Conservation (phyloP, 2,888 invertebrate genomes). For the Dioctria linearis region DNA sequence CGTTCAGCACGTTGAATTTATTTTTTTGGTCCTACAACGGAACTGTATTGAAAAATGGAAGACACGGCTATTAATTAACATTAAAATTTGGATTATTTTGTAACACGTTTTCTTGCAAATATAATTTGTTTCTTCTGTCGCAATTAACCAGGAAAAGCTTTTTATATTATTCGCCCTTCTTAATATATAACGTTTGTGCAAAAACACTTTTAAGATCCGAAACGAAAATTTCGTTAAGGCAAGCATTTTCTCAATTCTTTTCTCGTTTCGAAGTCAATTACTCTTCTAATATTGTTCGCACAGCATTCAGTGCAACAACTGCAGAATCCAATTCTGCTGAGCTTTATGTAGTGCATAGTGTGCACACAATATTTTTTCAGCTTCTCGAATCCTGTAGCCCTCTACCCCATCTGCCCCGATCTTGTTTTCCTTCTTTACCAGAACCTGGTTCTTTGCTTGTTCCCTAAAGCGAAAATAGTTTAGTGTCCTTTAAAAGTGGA, state of each 20-base stretch:
- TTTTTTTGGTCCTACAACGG: too few relatives aligned
- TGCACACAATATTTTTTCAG: not conserved
- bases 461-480: conserved; percentile 41
- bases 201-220: not conserved
- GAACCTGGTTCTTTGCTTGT: conserved; percentile 27
- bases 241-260: conserved; percentile 47
- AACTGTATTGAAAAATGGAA: too few relatives aligned
- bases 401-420: conserved; percentile 6
- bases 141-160: not conserved
- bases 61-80: too few relatives aligned
- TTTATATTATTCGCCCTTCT: too few relatives aligned
- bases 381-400: conserved; percentile 1
- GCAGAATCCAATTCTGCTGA: conserved; percentile 38
- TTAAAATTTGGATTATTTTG: not conserved
- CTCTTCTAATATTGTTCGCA: conserved; percentile 48
- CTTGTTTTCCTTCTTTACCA: not conserved
- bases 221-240: conserved; percentile 38
- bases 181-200: conserved; percentile 2
- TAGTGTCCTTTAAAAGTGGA: conserved; percentile 29
- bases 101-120: not conserved
- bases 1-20: too few relatives aligned
- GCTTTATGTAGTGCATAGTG: conserved; percentile 26
- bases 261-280: conserved; percentile 49
- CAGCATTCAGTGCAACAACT: conserved; percentile 36
- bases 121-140: not conserved